Base-by-base conservation (phyloP, 2,797 vertebrate genomes). In the Myotis vivesi region DNA sequence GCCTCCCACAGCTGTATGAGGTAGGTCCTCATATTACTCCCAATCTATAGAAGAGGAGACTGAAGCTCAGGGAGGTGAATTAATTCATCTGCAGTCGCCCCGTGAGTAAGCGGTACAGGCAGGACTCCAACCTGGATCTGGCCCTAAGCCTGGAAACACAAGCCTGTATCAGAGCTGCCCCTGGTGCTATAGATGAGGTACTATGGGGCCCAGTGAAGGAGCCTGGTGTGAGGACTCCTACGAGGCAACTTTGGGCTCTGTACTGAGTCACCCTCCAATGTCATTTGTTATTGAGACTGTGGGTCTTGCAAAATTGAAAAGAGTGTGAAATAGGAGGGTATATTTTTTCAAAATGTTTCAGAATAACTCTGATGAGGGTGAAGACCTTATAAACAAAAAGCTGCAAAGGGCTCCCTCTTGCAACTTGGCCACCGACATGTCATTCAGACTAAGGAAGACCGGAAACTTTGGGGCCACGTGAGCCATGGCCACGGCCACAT, bases 301-400 rank as follows among this genome's bases (percentile, higher is more conserved):
- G 36, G 38, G n/a, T 80, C 15, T 33, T 13, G n/a, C 72, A 76
- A 69, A 19, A 57, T 1, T 13, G 23, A 83, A 80, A 76, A n/a
- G 16, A 55, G 55, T 59, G 57, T 20, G 51, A 93, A 85, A 86
- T 73, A 73, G 73, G 53, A 92, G 3, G 64, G 23, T 44, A 8
- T 79, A 44, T 68, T 93, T 87, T 91, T 49, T 20, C 38, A 33
- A 46, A 16, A 38, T 30, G 17, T 53, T 28, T 13, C 49, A 19
- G 73, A 44, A 49, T 22, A 28, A 16, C 38, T 36, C 66, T 76
- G 49, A 85, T 33, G 53, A 81, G 36, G 73, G 44, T 46, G 55
- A 87, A 69, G 51, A 79, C 33, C 17, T 69, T 77, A 44, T 30
- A 55, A 75, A 57, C 28, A 84, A 66, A 81, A 66, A 57, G 11